Evolutionary conservation across 2,113 vertebrate genomes (phyloP).

Genomic region (Gymnobelideus leadbeateri): DNA sequence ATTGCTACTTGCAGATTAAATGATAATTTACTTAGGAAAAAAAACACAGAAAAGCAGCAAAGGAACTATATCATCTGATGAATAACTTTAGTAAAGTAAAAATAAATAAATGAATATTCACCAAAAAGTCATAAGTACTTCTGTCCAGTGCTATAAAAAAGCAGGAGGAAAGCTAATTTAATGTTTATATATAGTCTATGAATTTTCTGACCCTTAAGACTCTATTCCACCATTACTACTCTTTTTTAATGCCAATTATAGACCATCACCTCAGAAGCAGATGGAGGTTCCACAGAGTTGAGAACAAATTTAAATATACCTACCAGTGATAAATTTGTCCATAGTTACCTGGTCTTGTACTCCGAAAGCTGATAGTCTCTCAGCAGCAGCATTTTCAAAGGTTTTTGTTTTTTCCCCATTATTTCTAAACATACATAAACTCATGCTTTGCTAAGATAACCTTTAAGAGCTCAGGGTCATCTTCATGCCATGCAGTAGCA

Average conservation of each 20-base stretch:
- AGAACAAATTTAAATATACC: not conserved
- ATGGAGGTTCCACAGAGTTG: not conserved
- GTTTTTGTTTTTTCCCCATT: not conserved
- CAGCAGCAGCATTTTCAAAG: not conserved
- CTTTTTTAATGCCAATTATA: not conserved
- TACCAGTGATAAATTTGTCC: not conserved
- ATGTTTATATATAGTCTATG: not conserved
- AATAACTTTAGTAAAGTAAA: not conserved
- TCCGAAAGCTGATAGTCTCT: not conserved
- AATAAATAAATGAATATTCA: not conserved
- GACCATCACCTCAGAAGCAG: not conserved
- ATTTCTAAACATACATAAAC: not conserved
- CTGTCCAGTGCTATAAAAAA: not conserved
- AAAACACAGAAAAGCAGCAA: not conserved
- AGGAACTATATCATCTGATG: not conserved
- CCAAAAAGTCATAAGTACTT: not conserved
- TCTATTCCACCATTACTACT: not conserved
- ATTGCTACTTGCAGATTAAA: not conserved
- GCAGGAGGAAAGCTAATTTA: not conserved
- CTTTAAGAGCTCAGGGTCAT: not conserved
- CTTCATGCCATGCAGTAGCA: not conserved
- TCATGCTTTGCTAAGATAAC: not conserved
- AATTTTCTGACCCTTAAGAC: not conserved
- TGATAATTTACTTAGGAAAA: not conserved
- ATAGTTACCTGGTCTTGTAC: not conserved